Evolutionary conservation across 2,888 invertebrate genomes (phyloP).

Genomic region (Altica lythri): DNA sequence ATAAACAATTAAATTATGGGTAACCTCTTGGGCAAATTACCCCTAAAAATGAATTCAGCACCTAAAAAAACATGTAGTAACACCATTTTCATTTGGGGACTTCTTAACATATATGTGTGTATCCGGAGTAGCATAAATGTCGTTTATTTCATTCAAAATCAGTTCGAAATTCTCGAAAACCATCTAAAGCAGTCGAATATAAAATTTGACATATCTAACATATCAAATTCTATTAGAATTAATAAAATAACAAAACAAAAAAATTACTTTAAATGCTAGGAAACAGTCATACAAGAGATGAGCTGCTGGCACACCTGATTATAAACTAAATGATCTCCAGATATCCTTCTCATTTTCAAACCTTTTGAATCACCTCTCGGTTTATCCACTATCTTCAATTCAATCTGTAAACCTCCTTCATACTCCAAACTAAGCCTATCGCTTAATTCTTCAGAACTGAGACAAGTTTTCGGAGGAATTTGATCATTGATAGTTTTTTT

Average conservation of each 20-base stretch:
- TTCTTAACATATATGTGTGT: too few relatives aligned
- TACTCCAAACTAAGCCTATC: constrained; percentile 56
- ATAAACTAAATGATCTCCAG: constrained; percentile 86
- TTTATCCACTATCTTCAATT: constrained; percentile 76
- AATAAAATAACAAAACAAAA: constrained; percentile 17
- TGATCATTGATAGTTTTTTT: constrained; percentile 79
- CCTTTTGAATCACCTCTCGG: constrained; percentile 75
- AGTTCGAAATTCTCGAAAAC: too few relatives aligned
- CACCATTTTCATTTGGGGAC: too few relatives aligned
- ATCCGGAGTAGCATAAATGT: too few relatives aligned
- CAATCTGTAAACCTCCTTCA: constrained; percentile 81
- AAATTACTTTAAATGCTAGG: constrained; percentile 48
- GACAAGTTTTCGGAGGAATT: constrained; percentile 72
- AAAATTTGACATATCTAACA: too few relatives aligned
- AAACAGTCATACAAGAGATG: constrained; percentile 84
- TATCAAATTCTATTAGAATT: too few relatives aligned
- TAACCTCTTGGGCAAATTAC: too few relatives aligned
- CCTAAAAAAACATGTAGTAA: too few relatives aligned
- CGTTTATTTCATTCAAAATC: too few relatives aligned
- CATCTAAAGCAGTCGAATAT: too few relatives aligned
- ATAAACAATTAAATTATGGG: too few relatives aligned
- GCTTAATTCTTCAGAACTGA: constrained; percentile 53
- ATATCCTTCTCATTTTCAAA: constrained; percentile 82
- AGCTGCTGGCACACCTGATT: constrained; percentile 86
- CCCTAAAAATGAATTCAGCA: too few relatives aligned